Percentiles rank a stretch among this genome's conserved stretches.
Conservation (phyloP, 2,888 invertebrate genomes). For the Plusia festucae region DNA sequence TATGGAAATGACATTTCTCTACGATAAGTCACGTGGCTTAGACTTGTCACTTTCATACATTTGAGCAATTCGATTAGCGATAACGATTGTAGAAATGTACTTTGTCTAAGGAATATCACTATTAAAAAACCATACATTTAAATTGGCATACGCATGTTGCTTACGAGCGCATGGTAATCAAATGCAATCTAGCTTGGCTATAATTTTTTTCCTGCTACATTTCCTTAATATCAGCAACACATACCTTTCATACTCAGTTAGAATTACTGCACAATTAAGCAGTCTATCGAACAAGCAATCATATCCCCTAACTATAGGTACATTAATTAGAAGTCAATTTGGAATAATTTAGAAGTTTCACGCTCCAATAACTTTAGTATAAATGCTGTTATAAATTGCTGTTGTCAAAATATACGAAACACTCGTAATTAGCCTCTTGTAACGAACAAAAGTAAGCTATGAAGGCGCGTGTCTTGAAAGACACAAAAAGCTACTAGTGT, state of each 20-base stretch:
- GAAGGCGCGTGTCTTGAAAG: slow-evolving; percentile 83
- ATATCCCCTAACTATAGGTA: slow-evolving; percentile 37
- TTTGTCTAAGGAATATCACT: not conserved
- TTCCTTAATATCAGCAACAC: slow-evolving; percentile 32
- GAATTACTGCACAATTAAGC: slow-evolving; percentile 54
- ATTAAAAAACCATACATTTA: not conserved
- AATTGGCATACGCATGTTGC: slow-evolving; percentile 7
- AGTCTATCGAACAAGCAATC: slow-evolving; percentile 49
- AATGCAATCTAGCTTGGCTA: slow-evolving; percentile 19
- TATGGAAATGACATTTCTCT: too few relatives aligned
- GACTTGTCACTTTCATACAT: too few relatives aligned
- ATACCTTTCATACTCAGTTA: slow-evolving; percentile 51
- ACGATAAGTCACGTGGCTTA: too few relatives aligned
- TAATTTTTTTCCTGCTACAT: slow-evolving; percentile 24
- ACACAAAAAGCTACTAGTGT: slow-evolving; percentile 81
- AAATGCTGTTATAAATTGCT: slow-evolving; percentile 83
- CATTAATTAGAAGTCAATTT: slow-evolving; percentile 59
- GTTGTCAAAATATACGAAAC: slow-evolving; percentile 87
- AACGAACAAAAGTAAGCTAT: slow-evolving; percentile 81
- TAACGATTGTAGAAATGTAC: too few relatives aligned
- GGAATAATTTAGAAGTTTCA: slow-evolving; percentile 69
- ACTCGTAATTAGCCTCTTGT: slow-evolving; percentile 87
- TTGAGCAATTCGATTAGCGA: too few relatives aligned
- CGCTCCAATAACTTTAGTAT: slow-evolving; percentile 72
- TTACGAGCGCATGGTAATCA: slow-evolving; percentile 1